These are phyloP conservation scores for Heterotis niloticus DNA, from an alignment of 2,113 vertebrate species.

Conservation along the genomic window DNA sequence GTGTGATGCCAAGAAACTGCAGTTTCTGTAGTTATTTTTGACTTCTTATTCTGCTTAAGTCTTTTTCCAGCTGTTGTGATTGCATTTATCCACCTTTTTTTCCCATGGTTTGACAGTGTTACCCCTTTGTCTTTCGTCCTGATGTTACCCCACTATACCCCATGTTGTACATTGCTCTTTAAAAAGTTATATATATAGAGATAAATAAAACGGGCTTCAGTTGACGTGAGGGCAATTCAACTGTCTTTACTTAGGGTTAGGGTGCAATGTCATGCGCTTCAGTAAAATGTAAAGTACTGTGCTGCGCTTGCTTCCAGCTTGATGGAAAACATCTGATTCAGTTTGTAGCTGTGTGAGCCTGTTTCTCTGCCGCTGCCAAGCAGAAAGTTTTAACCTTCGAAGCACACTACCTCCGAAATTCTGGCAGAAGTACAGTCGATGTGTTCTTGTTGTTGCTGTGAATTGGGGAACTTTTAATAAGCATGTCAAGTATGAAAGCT, in stretches of 20 bases:
- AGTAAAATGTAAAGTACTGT: background rate
- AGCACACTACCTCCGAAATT: background rate
- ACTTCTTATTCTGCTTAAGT: background rate
- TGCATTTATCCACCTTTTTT: background rate
- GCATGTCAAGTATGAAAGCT: conserved; percentile 24
- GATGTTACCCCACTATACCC: background rate
- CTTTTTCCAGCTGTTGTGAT: background rate
- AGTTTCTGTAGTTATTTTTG: background rate
- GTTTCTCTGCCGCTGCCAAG: conserved; percentile 10
- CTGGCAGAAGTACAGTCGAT: conserved; percentile 20
- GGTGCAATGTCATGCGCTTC: background rate
- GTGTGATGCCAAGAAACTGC: background rate
- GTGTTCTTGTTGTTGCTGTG: conserved; percentile 13
- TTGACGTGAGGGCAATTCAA: background rate
- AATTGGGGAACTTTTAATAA: conserved; percentile 18
- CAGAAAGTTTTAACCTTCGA: conserved; percentile 19
- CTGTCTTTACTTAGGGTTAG: background rate
- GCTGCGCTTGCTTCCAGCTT: conserved; percentile 8
- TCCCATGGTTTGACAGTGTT: background rate
- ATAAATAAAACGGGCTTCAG: background rate
- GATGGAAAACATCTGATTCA: conserved; percentile 21
- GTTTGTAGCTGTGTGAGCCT: conserved; percentile 9
- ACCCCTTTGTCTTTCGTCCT: background rate
- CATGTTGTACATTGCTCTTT: background rate
- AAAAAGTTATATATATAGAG: background rate